Evolutionary conservation across 2,888 invertebrate genomes (phyloP).

Genomic region (Vandiemenella viatica): DNA sequence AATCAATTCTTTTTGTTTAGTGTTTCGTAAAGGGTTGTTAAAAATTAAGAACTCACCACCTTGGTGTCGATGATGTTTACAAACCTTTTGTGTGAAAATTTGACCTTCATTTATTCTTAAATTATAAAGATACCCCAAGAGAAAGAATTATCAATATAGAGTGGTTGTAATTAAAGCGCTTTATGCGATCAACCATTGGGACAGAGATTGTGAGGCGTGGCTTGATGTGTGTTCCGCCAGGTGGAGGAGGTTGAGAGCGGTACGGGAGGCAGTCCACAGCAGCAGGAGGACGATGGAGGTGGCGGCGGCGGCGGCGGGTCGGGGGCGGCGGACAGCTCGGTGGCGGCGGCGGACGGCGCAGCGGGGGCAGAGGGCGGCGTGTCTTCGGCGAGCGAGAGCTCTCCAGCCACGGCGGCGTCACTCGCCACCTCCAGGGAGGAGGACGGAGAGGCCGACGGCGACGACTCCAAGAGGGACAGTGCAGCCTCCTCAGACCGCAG

Average conservation of each 20-base stretch:
- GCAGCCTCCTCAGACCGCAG: slow-evolving; percentile 51
- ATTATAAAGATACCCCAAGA: no score
- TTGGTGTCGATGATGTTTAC: no score
- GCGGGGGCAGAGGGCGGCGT: neutral
- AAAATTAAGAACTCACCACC: no score
- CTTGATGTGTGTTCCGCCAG: neutral
- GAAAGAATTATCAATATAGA: no score
- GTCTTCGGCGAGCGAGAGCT: slow-evolving; percentile 4
- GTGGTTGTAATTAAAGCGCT: no score
- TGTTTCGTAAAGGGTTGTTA: no score
- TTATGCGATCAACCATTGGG: no score
- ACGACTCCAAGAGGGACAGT: slow-evolving; percentile 22
- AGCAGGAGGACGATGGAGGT: neutral
- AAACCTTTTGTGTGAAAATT: no score
- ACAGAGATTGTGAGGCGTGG: no score
- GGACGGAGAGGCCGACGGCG: slow-evolving; percentile 26
- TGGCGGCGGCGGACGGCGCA: neutral
- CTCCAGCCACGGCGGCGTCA: slow-evolving; percentile 25
- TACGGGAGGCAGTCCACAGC: neutral
- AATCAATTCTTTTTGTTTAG: no score
- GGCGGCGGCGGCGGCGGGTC: neutral
- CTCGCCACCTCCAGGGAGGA: slow-evolving; percentile 53
- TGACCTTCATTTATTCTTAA: no score
- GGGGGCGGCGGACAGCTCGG: neutral
- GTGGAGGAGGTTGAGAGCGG: neutral